Evolutionary conservation across 2,113 vertebrate genomes (phyloP).

Genomic region (Oreochromis tanganicae): DNA sequence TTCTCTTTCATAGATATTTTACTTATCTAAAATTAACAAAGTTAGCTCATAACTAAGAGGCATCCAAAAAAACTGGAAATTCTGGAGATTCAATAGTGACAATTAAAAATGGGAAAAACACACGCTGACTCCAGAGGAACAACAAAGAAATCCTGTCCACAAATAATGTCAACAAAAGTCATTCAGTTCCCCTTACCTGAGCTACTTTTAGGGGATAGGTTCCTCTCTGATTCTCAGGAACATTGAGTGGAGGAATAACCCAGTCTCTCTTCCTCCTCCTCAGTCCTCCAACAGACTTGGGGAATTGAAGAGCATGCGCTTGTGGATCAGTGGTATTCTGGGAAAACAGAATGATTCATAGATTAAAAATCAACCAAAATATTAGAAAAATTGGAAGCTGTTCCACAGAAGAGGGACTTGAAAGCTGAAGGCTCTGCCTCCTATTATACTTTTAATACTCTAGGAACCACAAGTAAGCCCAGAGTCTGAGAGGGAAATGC

Average conservation of each 20-base stretch:
- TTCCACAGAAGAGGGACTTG: background rate
- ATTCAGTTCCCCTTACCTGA: constrained; percentile 29
- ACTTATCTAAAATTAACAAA: background rate
- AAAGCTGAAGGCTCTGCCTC: background rate
- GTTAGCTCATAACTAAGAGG: background rate
- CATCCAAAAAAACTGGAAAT: background rate
- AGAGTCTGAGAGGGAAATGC: background rate
- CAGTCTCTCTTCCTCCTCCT: constrained; percentile 70
- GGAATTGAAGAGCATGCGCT: constrained; percentile 51
- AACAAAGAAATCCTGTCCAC: background rate
- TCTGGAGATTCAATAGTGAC: background rate
- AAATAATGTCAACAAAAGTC: background rate
- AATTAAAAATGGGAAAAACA: background rate
- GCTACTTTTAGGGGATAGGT: constrained; percentile 42
- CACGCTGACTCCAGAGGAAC: rapidly evolving
- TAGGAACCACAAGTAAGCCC: background rate
- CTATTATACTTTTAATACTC: background rate
- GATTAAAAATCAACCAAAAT: rapidly evolving
- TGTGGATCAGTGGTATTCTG: background rate
- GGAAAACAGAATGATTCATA: background rate
- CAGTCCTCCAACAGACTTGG: constrained; percentile 26
- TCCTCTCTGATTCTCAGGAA: constrained; percentile 49
- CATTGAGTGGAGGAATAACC: constrained; percentile 56
- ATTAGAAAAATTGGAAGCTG: background rate
- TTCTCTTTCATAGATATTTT: background rate